phyloP scores from a whole-genome alignment of 2,113 vertebrate genomes.

The Zeus faber region DNA sequence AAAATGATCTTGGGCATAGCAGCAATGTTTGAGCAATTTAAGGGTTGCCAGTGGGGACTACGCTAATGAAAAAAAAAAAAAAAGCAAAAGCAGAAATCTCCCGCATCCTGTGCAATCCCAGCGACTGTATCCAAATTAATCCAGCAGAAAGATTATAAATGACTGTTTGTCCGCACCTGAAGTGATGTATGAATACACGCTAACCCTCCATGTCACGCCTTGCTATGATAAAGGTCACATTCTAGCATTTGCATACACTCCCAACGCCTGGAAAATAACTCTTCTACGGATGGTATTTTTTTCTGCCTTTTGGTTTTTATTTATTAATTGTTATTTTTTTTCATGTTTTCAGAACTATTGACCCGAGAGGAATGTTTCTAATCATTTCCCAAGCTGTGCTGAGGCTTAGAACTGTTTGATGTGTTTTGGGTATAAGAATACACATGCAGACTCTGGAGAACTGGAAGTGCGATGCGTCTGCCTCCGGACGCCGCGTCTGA shows the following conservation, averaged over 20 bases:
- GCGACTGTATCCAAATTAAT: slow-evolving; percentile 82
- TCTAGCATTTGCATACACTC: slow-evolving; percentile 91
- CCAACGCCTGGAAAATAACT: slow-evolving; percentile 78
- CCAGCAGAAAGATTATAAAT: slow-evolving; percentile 84
- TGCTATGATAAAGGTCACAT: slow-evolving; percentile 90
- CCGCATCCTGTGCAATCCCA: slow-evolving; percentile 69
- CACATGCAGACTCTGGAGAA: too few species aligned
- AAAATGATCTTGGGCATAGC: slow-evolving; percentile 69
- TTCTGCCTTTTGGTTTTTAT: too few species aligned
- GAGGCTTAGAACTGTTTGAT: not conserved
- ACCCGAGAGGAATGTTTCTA: too few species aligned
- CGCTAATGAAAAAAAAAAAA: slow-evolving; percentile 74
- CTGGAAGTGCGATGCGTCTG: slow-evolving; percentile 80
- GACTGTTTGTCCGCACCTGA: slow-evolving; percentile 79
- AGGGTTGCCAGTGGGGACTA: slow-evolving; percentile 53
- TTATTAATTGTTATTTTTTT: too few species aligned
- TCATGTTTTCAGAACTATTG: too few species aligned
- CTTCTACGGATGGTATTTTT: too few species aligned
- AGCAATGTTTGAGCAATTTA: slow-evolving; percentile 75
- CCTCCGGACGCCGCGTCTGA: slow-evolving; percentile 57
- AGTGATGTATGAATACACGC: slow-evolving; percentile 94
- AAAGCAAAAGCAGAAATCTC: slow-evolving; percentile 67
- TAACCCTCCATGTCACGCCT: slow-evolving; percentile 83
- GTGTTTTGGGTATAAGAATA: too few species aligned
- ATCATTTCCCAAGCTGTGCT: not conserved